These are phyloP conservation scores for Alcis repandata DNA, from an alignment of 2,888 invertebrate genomes.

Conservation along the genomic window DNA sequence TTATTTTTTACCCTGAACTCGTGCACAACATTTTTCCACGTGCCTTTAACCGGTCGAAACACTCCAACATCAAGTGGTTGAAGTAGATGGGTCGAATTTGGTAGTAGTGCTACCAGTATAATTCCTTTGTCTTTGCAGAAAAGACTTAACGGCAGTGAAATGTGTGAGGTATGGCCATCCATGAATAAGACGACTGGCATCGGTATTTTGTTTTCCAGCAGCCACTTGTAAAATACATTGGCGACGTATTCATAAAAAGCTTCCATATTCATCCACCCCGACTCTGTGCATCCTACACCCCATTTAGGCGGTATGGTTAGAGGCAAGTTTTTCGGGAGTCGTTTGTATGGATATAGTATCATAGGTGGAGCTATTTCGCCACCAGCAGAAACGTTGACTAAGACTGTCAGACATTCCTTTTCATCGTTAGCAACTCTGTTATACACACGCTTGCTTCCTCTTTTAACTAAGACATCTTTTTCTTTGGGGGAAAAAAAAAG, in stretches of 20 bases:
- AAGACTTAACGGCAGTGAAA: slow-evolving; percentile 40
- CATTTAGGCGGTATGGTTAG: slow-evolving; percentile 37
- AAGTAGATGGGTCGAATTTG: slow-evolving; percentile 42
- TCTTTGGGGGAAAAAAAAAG: slow-evolving; percentile 37
- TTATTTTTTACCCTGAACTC: slow-evolving; percentile 20
- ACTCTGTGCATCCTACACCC: slow-evolving; percentile 40
- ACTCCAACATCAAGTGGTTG: slow-evolving; percentile 27
- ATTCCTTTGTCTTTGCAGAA: slow-evolving; percentile 50
- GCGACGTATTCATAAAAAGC: slow-evolving; percentile 47
- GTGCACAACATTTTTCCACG: slow-evolving; percentile 15
- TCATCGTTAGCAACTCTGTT: slow-evolving; percentile 43
- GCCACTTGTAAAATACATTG: slow-evolving; percentile 44
- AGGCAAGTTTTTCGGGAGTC: slow-evolving; percentile 33
- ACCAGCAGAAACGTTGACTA: slow-evolving; percentile 43
- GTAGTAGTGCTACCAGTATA: slow-evolving; percentile 22
- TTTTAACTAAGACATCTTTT: slow-evolving; percentile 41
- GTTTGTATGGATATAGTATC: slow-evolving; percentile 38
- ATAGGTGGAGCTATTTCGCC: neutral
- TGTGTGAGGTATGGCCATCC: slow-evolving; percentile 47
- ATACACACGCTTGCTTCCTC: slow-evolving; percentile 42
- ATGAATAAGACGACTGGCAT: slow-evolving; percentile 48
- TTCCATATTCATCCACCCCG: slow-evolving; percentile 47
- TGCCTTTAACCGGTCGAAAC: slow-evolving; percentile 17
- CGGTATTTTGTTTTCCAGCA: slow-evolving; percentile 40
- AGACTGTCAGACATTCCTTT: slow-evolving; percentile 47